Evolutionary conservation across 2,888 invertebrate genomes (phyloP), one percentile per base, ranked within the genome.

Genomic region (Chouioia cunea): DNA sequence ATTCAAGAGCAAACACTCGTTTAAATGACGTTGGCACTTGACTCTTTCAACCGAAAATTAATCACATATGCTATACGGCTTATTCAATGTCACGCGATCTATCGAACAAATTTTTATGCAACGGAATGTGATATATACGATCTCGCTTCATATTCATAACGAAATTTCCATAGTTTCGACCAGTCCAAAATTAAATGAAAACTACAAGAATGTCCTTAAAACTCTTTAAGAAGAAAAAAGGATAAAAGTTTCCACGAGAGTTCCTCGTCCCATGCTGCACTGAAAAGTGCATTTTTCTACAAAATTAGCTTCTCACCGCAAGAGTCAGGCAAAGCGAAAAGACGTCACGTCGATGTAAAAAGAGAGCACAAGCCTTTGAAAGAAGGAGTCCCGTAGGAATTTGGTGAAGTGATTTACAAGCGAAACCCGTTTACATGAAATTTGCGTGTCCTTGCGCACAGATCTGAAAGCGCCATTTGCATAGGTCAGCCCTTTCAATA

Each of bases 391-490:
- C 67, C 16, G 44, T 27, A 59, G 50, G 56, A 53, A 54, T 56
- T 36, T 20, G 56, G 23, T 16, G n/a, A 63, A 74, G 71, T 83
- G 81, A 84, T 83, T 83, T 82, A 82, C 77, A 79, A 77, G 63
- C 65, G 56, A 67, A 81, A 82, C 79, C 79, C 79, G 81, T 83
- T 81, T 76, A 79, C 78, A 74, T 77, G 76, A 81, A 77, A 79
- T 80, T 80, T 77, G 79, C 79, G 77, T 75, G 78, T 79, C 79
- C 79, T 80, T 76, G 27, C 1, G 48, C 50, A 70, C 70, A 70
- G 76, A 77, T 70, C 68, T 62, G 71, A 36, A 74, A 52, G 69
- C 69, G 63, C 65, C 64, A 71, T 77, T 78, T 78, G 77, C 77
- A 77, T 77, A 74, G 68, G 59, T 70, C 65, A 68, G 73, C 66